Conservation (phyloP, 2,113 vertebrate genomes). For the Colinus virginianus region DNA sequence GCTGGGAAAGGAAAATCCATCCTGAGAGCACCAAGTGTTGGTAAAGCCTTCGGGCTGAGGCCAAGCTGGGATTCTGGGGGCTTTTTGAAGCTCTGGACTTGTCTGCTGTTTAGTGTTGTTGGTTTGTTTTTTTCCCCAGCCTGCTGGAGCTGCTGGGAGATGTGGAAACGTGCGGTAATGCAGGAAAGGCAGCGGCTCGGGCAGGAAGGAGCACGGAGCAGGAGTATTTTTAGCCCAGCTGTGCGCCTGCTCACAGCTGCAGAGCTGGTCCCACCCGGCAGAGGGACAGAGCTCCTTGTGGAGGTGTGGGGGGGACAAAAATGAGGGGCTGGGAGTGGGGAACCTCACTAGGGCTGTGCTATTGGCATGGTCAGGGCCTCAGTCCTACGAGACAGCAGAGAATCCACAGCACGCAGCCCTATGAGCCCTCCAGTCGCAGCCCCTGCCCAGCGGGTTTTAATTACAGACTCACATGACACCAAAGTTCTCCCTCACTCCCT, state of each 20-base stretch:
- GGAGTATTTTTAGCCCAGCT: slow-evolving; percentile 47
- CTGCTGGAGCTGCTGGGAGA: neutral
- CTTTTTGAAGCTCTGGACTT: neutral
- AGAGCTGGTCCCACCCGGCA: rapidly evolving
- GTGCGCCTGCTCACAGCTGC: neutral
- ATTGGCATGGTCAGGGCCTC: no score
- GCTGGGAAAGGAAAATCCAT: neutral
- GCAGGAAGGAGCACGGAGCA: neutral
- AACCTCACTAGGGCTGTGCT: neutral
- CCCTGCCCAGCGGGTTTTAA: neutral
- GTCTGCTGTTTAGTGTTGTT: no score
- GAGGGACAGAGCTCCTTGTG: neutral
- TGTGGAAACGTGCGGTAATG: neutral
- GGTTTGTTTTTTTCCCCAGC: neutral
- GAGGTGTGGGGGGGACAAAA: neutral
- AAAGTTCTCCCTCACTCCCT: neutral
- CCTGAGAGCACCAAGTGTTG: neutral
- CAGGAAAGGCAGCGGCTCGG: neutral
- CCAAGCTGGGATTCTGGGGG: no score
- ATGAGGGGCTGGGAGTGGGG: neutral
- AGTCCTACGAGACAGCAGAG: rapidly evolving
- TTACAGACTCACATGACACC: neutral
- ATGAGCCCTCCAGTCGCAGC: neutral
- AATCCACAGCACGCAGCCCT: neutral
- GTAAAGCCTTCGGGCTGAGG: neutral